Conservation (phyloP, 2,113 vertebrate genomes). For the Hippoglossus stenolepis region DNA sequence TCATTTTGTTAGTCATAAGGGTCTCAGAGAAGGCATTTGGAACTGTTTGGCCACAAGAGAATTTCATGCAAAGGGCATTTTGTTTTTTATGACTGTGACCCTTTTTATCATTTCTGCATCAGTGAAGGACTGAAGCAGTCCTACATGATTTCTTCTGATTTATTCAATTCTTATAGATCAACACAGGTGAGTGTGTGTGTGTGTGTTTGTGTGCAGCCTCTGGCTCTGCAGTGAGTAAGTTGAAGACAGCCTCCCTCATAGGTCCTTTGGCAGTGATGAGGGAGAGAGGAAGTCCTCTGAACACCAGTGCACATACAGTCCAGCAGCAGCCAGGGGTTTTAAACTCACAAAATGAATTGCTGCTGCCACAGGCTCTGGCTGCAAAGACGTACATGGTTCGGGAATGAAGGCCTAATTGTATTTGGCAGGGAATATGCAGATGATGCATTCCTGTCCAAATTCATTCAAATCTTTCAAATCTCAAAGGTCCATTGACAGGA, state of each 20-base stretch:
- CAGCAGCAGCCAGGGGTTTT: not conserved
- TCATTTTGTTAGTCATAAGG: no score
- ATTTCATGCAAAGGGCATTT: not conserved
- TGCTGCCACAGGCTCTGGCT: not conserved
- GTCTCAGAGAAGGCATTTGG: not conserved
- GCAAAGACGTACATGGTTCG: not conserved
- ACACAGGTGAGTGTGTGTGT: conserved; percentile 3
- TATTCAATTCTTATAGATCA: conserved; percentile 11
- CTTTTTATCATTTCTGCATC: conserved; percentile 22
- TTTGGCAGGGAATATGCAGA: conserved; percentile 35
- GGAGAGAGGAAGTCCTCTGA: not conserved
- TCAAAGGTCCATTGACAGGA: not conserved
- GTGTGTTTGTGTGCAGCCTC: no score
- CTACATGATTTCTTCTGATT: conserved; percentile 4
- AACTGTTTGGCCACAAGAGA: not conserved
- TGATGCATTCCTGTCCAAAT: conserved; percentile 17
- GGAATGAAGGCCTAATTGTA: not conserved
- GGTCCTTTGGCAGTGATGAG: conserved; percentile 12
- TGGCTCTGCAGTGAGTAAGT: conserved; percentile 30
- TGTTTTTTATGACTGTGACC: not conserved
- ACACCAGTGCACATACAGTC: not conserved
- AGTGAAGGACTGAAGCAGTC: not conserved
- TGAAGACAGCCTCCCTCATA: conserved; percentile 6
- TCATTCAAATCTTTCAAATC: conserved; percentile 12
- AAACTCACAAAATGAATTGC: not conserved